These are phyloP conservation scores for Leptoclinus maculatus DNA, from an alignment of 2,797 vertebrate species.

Conservation along the genomic window DNA sequence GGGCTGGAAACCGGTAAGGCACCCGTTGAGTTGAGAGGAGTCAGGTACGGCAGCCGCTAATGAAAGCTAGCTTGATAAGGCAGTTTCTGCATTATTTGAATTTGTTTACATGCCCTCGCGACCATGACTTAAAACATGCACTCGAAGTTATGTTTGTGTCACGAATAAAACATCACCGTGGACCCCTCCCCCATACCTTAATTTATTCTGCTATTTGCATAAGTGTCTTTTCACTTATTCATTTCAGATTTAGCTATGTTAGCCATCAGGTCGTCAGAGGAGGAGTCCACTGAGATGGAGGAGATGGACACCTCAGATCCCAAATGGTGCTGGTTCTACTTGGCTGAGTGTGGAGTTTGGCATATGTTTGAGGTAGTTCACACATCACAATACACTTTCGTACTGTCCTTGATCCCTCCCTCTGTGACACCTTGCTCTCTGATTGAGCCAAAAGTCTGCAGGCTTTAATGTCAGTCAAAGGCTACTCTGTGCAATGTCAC, in stretches of 20 bases:
- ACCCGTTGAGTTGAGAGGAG: conserved; percentile 9
- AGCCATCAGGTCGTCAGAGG: conserved; percentile 80
- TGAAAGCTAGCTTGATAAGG: conserved; percentile 56
- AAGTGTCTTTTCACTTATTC: conserved; percentile 21
- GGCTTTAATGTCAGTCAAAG: not conserved
- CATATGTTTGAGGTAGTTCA: conserved; percentile 96
- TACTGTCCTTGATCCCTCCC: not conserved
- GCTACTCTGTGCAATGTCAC: not conserved
- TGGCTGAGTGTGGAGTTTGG: conserved; percentile 98
- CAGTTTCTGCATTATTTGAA: conserved; percentile 39
- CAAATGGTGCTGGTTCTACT: conserved; percentile 98
- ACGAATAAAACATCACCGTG: not conserved
- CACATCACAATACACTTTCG: not conserved
- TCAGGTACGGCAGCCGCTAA: conserved; percentile 52
- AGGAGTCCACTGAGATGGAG: conserved; percentile 84
- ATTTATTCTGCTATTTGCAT: not conserved
- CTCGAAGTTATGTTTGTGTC: conserved; percentile 27
- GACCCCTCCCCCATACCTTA: too few relatives aligned
- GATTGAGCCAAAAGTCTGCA: not conserved
- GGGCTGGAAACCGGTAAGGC: conserved; percentile 58
- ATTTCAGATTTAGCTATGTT: conserved; percentile 77
- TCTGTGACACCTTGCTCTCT: not conserved
- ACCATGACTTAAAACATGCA: conserved; percentile 17
- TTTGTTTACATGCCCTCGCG: conserved; percentile 36
- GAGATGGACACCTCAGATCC: conserved; percentile 96